These are phyloP conservation scores for Poeciliopsis gracilis DNA, from an alignment of 2,797 vertebrate species.

Conservation along the genomic window DNA sequence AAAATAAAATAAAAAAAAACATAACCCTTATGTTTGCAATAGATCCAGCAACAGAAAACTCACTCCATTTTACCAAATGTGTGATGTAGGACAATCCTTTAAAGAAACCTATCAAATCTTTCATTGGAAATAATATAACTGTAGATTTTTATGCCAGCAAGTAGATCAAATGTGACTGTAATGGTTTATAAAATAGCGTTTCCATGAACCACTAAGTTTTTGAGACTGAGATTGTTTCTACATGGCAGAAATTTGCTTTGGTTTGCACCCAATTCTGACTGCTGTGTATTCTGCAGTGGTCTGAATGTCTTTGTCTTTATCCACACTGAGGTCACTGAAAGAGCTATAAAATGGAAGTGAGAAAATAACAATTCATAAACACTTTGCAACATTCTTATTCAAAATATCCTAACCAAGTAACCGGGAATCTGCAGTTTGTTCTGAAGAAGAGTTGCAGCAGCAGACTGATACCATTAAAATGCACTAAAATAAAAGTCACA, in stretches of 20 bases:
- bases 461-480: not conserved
- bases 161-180: not conserved
- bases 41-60: not conserved
- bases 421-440: not conserved
- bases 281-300: not conserved
- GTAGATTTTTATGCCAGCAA: not conserved
- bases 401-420: not conserved
- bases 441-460: not conserved
- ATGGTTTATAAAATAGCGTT: not conserved
- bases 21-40: not conserved
- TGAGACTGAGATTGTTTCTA: not conserved
- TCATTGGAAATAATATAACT: not conserved
- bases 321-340: not conserved
- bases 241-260: not conserved
- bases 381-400: not conserved
- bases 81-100: not conserved
- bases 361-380: not conserved
- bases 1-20: not conserved
- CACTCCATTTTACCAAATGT: not conserved
- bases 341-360: not conserved
- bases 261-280: not conserved
- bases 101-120: not conserved
- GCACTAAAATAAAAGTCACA: not conserved
- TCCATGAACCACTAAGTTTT: not conserved
- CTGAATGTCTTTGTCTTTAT: constrained; percentile 1